Base-by-base conservation (phyloP, 2,888 invertebrate genomes). In the Xestia ashworthii region DNA sequence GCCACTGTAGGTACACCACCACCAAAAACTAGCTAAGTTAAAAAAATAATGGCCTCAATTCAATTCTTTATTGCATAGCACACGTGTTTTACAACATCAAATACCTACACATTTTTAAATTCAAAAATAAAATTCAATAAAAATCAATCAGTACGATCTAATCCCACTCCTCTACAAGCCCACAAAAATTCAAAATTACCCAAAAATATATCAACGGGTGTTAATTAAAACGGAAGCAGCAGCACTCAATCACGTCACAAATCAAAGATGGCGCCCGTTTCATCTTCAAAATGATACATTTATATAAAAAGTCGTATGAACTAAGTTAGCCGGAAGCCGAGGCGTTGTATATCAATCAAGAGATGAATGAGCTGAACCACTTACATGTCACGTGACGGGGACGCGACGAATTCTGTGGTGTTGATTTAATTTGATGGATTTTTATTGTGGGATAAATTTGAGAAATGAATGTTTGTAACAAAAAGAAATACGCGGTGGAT, bases 181-280 rank as follows among this genome's bases (percentile, higher is more conserved):
- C 62, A 74, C 73, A 73, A 79, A 85, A 76, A 62, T 80, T 74
- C 25, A 85, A 79, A 87, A 80, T 78, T 70, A 81, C 65, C 80
- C 81, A 87, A 83, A 90, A 90, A 90, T 89, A 90, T 89, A 91
- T 86, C 85, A 84, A 84, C 85, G 82, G 78, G 87, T 89, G 91
- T 91, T 91, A 91, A 92, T 92, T 91, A 90, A 91, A 91, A 92
- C 93, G 93, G 94, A 93, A 94, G 92, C 92, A 87, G 72, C 86
- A 88, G 87, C 91, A 90, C 93, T 95, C 95, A 91, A 95, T 95
- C 95, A 91, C 95, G 94, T 94, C 94, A 88, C 84, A 74, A 91
- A 92, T 93, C 94, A 94, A 94, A 95, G 91, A 88, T 90, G 93
- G 94, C 93, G 93, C 92, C 93, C 89, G 93, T 94, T 95, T 95